These are phyloP conservation scores for Mesorhabditis belari DNA, from an alignment of 2,888 invertebrate genomes.

Conservation along the genomic window DNA sequence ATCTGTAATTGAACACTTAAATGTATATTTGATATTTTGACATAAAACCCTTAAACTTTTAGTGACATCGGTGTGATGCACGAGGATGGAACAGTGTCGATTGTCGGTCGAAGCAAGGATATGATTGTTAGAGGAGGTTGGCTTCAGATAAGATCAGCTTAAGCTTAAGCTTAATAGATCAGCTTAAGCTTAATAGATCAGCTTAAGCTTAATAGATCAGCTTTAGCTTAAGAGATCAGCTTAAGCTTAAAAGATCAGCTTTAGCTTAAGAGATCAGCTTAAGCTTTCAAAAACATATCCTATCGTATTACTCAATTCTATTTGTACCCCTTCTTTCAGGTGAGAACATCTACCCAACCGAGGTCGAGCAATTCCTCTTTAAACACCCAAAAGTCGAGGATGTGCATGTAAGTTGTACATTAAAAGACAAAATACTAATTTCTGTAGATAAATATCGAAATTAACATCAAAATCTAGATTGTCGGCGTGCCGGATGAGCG, in stretches of 20 bases:
- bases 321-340: too few species aligned
- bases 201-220: too few species aligned
- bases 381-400: slow-evolving; percentile 58
- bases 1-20: neutral
- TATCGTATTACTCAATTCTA: too few species aligned
- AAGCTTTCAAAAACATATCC: too few species aligned
- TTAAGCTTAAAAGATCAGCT: too few species aligned
- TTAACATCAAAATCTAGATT: slow-evolving; percentile 38
- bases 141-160: neutral
- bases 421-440: neutral
- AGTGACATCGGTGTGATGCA: slow-evolving; percentile 58
- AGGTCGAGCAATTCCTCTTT: slow-evolving; percentile 57
- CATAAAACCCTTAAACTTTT: too few species aligned
- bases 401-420: slow-evolving; percentile 55
- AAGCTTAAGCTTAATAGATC: neutral
- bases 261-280: too few species aligned
- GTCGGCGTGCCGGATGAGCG: slow-evolving; percentile 60
- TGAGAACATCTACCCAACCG: slow-evolving; percentile 60
- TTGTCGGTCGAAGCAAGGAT: slow-evolving; percentile 60
- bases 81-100: slow-evolving; percentile 57
- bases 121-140: slow-evolving; percentile 46
- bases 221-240: too few species aligned
- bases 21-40: slow-evolving; percentile 1
- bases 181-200: too few species aligned
- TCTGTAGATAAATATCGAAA: neutral